These are phyloP conservation scores for Leptothorax acervorum DNA, from an alignment of 2,888 invertebrate species.

Conservation along the genomic window DNA sequence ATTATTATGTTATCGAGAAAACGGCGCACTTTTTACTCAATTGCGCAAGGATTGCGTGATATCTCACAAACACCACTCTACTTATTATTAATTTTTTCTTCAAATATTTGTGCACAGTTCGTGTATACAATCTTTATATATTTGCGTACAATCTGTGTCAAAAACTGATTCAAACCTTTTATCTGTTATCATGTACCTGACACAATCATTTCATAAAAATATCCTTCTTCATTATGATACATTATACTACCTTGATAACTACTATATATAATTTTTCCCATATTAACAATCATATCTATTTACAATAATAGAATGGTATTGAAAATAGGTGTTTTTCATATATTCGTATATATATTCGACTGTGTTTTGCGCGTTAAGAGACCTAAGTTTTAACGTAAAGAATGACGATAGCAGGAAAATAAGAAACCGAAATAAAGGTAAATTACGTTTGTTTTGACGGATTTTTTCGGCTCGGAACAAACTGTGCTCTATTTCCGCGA, in stretches of 20 bases:
- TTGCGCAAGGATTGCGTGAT: not conserved
- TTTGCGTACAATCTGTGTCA: not conserved
- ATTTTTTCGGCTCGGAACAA: slow-evolving; percentile 69
- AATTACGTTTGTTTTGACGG: slow-evolving; percentile 76
- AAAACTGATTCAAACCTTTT: slow-evolving; percentile 28
- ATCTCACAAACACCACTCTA: not conserved
- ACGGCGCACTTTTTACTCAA: not conserved
- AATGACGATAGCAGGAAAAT: slow-evolving; percentile 1
- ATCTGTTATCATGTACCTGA: slow-evolving; percentile 54
- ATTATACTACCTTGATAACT: slow-evolving; percentile 48
- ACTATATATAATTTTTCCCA: slow-evolving; percentile 50
- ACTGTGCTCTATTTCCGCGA: slow-evolving; percentile 77
- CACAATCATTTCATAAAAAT: slow-evolving; percentile 72
- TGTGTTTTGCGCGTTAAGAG: slow-evolving; percentile 3
- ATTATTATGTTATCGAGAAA: not conserved
- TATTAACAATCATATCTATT: slow-evolving; percentile 57
- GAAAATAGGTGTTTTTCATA: slow-evolving; percentile 64
- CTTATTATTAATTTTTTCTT: slow-evolving; percentile 29
- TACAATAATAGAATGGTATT: slow-evolving; percentile 60
- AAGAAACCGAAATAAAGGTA: not conserved
- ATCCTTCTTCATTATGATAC: slow-evolving; percentile 62
- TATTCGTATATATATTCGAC: not conserved
- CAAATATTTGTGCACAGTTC: slow-evolving; percentile 16
- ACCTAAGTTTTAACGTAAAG: slow-evolving; percentile 3
- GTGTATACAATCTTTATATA: not conserved